Evolutionary conservation across 2,797 vertebrate genomes (phyloP), one percentile per base, ranked within the genome.

Genomic region (Astyanax mexicanus): DNA sequence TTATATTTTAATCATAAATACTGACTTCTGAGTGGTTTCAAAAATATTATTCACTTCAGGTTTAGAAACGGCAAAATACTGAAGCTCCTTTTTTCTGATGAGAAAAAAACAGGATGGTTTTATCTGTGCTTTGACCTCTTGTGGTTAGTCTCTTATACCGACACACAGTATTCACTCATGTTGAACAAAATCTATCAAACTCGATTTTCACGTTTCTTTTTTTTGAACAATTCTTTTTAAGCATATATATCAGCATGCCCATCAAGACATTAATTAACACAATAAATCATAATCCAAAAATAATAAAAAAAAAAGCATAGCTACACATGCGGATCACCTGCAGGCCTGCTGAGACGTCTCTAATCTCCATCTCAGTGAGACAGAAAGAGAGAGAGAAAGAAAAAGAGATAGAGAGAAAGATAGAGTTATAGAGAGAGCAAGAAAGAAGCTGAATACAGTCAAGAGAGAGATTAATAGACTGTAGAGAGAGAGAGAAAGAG

Each of bases 61-160:
- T 81, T 76, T 84, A 84, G 73, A 81, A 84, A 81, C 66, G 79
- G 72, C 60, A 84, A 81, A 80, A 84, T 83, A 84, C 62, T 47
- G 68, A 72, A 77, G 49, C 65, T 74, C 42, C 45, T 54, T 62
- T 25, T 42, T 54, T 19, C 27, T 15, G 49, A 77, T 72, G 73
- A 81, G 75, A 44, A 64, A n/a, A 32, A 32, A n/a, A n/a, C n/a
- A n/a, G n/a, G 57, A 69, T 62, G 74, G 66, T 79, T 75, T 57
- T 32, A 49, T 79, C 80, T 86, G 80, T 81, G 84, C 84, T 85
- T 82, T 81, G 68, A 83, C 81, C 77, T 23, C 58, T 69, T 23
- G 66, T 74, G 80, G 69, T 74, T 76, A 82, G 6, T 82, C 84
- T 86, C 64, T 75, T 66, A 85, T 80, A 81, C 84, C 72, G 84